Base-by-base conservation (phyloP, 2,113 vertebrate species). In the Speoplatyrhinus poulsoni region DNA sequence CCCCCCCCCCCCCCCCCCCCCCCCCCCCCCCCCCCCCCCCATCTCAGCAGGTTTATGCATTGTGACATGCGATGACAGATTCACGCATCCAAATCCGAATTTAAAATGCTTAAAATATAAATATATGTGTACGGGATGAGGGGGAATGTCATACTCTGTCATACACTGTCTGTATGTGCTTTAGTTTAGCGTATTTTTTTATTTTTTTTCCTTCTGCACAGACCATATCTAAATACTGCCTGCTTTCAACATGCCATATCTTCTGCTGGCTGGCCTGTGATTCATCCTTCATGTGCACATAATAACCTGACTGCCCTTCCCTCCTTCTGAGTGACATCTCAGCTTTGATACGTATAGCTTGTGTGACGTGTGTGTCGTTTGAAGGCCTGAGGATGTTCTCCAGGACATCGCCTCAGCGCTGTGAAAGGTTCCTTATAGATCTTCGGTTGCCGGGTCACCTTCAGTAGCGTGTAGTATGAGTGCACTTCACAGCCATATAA, bases 391-490 rank as follows among this genome's bases (percentile, higher is more conserved):
- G 57, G 60, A 83, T 78, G 79, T 80, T 77, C 85, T 76, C 59
- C 76, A 65, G 83, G 79, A 85, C 80, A 57, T 60, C 10, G 62
- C 69, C 72, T 87, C 85, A 80, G 85, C 33, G 74, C 77, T 57
- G 76, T 87, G 80, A 88, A 85, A 88, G 76, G 79, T 69, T 87
- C 62, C 72, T 70, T 65, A 59, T 73, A 46, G 6, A 73, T 85
- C 59, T 48, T 68, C 60, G 47, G 33, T 54, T 59, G 1, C 0
- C 32, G 62, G 77, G 82, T 89, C 85, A 89, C 89, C 85, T 87
- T 89, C 80, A 80, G 60, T 69, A 57, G 49, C 59, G 53, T n/a
- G 46, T 57, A 64, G 36, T 41, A 41, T 8, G 36, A 41, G 36
- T 75, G 12, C 46, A 68, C 70, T 72, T 81, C 69, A 75, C 77